phyloP scores from a whole-genome alignment of 23 tunicate genomes.

The Clavelina lepadiformis region DNA sequence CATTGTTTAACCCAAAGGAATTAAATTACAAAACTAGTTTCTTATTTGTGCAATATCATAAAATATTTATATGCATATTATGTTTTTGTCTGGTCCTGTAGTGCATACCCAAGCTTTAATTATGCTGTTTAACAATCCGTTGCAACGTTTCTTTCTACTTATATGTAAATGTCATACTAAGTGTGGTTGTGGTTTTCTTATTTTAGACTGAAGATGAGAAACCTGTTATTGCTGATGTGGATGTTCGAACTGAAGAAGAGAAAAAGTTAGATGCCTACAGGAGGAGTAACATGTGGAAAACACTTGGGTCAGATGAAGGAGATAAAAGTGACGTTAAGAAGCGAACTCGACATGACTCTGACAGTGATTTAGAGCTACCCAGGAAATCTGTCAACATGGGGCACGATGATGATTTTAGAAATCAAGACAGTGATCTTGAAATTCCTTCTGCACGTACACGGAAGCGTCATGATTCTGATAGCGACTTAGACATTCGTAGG shows the following conservation, averaged over 20 bases:
- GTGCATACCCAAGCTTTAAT: no score
- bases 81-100: no score
- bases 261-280: constrained; percentile 60
- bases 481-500: constrained; percentile 50
- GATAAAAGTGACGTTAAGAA: not conserved
- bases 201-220: constrained; percentile 58
- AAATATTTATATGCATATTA: no score
- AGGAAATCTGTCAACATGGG: not conserved
- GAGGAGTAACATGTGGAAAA: constrained; percentile 67
- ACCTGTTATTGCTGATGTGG: constrained; percentile 65
- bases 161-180: no score
- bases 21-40: no score
- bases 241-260: constrained; percentile 65
- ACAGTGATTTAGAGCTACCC: constrained; percentile 9
- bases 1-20: no score
- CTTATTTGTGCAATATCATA: no score
- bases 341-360: constrained; percentile 33
- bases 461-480: constrained; percentile 42
- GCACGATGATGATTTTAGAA: constrained; percentile 35
- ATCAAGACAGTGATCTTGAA: constrained; percentile 26
- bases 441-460: not conserved
- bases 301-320: constrained; percentile 28
- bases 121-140: no score
- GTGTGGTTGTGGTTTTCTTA: not conserved
- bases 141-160: no score